A percentile compares a stretch with the other conserved stretches of the same genome.
These are phyloP conservation scores for Rapana venosa DNA, from an alignment of 2,888 invertebrate genomes.

Conservation along the genomic window DNA sequence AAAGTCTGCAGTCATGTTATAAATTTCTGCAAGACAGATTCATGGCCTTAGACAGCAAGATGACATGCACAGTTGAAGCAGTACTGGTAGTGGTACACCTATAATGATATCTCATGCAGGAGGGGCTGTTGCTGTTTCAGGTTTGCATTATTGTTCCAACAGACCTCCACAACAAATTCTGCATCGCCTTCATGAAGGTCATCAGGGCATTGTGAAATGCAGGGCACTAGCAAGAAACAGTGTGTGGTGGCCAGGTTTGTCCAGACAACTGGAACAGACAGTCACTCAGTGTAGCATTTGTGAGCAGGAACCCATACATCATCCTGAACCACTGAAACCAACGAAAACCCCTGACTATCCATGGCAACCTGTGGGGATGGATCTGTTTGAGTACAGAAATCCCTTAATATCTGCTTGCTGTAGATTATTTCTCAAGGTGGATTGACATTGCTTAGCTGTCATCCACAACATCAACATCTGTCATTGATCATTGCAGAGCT, in stretches of 20 bases:
- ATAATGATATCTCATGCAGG: not conserved
- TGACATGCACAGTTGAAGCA: not conserved
- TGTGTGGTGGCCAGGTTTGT: constrained; percentile 2
- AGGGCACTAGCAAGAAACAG: not conserved
- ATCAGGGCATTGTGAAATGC: too few species aligned
- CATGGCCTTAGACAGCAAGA: not conserved
- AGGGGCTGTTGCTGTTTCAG: not conserved
- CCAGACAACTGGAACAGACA: not conserved
- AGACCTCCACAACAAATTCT: not conserved
- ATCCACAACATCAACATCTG: not conserved
- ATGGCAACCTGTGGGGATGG: too few species aligned
- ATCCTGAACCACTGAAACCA: too few species aligned
- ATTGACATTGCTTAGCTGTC: not conserved
- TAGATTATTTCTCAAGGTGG: not conserved
- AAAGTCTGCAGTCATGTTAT: not conserved
- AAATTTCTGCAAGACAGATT: not conserved
- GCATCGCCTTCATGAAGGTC: not conserved
- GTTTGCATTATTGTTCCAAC: not conserved
- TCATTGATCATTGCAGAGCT: not conserved
- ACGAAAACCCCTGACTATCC: too few species aligned
- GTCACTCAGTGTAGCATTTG: not conserved
- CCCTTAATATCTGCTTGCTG: not conserved
- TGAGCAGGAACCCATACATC: not conserved
- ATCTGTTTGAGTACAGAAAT: not conserved
- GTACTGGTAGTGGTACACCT: not conserved